A percentile compares a stretch with the other conserved stretches of the same genome.
These are phyloP conservation scores for Pseudomyrmex gracilis DNA, from an alignment of 1,140 invertebrate species.

Conservation along the genomic window DNA sequence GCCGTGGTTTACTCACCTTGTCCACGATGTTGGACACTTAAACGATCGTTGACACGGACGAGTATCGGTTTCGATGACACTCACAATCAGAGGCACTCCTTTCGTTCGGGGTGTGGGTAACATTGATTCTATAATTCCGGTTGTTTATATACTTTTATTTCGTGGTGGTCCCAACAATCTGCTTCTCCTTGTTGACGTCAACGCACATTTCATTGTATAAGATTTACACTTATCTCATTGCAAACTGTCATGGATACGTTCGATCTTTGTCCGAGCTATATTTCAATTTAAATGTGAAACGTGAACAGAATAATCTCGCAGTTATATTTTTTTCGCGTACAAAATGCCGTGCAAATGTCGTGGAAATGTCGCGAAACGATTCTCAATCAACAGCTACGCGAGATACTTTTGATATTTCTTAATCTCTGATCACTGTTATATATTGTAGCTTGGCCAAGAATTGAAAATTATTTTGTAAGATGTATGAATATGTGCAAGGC, in stretches of 20 bases:
- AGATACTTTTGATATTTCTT: not conserved
- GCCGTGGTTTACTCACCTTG: constrained; percentile 73
- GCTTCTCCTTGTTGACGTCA: constrained; percentile 28
- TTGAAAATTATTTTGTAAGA: constrained; percentile 9
- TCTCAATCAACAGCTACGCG: not conserved
- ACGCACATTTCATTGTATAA: not conserved
- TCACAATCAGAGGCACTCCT: constrained; percentile 26
- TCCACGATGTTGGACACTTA: constrained; percentile 70
- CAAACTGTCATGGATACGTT: not conserved
- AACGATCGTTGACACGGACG: constrained; percentile 78
- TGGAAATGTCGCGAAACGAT: constrained; percentile 31
- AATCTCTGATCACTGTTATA: not conserved
- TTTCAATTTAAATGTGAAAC: not conserved
- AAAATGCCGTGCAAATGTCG: not conserved
- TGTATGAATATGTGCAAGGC: not conserved
- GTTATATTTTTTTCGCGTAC: not conserved
- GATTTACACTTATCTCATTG: not conserved
- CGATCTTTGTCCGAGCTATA: not conserved
- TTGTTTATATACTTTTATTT: not conserved
- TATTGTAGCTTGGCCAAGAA: not conserved
- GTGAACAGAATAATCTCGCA: not conserved
- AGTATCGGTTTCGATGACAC: constrained; percentile 53
- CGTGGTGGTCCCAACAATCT: constrained; percentile 40
- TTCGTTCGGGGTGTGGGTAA: not conserved
- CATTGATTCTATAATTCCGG: constrained; percentile 7